Percentiles rank a stretch among this genome's conserved stretches.
phyloP scores from a whole-genome alignment of 2,797 vertebrate genomes.

The Cetoscarus ocellatus region DNA sequence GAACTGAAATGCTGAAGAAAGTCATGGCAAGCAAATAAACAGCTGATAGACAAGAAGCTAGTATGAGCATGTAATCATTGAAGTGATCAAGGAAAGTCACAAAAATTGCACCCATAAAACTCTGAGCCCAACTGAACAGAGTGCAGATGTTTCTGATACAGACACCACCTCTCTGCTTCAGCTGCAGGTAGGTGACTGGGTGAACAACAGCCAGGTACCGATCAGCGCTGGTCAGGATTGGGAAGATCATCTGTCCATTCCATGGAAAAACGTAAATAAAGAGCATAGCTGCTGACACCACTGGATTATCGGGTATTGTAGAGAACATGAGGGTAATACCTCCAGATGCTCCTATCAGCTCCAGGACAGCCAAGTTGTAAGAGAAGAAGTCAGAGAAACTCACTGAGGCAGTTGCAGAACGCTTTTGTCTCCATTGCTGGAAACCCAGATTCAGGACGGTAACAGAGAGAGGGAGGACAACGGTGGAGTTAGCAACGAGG shows the following conservation, averaged over 20 bases:
- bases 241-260: conserved; percentile 11
- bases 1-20: conserved; percentile 31
- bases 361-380: conserved; percentile 21
- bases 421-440: background rate
- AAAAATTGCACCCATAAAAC: background rate
- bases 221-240: conserved; percentile 14
- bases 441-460: conserved; percentile 14
- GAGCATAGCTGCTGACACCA: rapidly evolving
- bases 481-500: rapidly evolving
- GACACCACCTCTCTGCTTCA: background rate
- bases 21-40: rapidly evolving
- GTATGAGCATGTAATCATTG: no score
- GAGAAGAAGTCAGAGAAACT: conserved; percentile 15
- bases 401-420: background rate
- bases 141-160: conserved; percentile 10
- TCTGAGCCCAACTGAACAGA: background rate
- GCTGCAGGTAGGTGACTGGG: conserved; percentile 32
- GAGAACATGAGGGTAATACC: rapidly evolving
- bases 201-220: conserved; percentile 44
- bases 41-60: rapidly evolving
- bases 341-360: conserved; percentile 2
- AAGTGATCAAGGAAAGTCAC: no score
- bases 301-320: rapidly evolving
- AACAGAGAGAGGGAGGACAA: background rate
- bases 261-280: background rate